Evolutionary conservation across 1,140 invertebrate species (phyloP), one percentile per base, ranked within the genome.

Genomic region (Oreohelix idahoensis): DNA sequence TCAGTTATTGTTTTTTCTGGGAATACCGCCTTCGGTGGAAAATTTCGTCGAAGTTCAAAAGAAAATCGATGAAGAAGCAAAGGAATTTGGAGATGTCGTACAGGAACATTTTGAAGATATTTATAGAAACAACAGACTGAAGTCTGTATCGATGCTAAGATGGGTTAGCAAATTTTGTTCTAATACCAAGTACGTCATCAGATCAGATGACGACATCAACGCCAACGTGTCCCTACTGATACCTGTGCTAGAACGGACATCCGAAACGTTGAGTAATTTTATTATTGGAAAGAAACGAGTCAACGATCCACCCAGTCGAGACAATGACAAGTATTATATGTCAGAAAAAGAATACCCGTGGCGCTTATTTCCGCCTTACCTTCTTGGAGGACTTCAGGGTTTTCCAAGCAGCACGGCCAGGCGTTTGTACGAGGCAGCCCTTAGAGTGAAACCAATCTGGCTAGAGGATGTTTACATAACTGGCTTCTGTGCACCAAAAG

Each of bases 181-280:
- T 15, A 29, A 80, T 29, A 45, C 63, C 26, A 36, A 49, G 26
- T 70, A 69, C 38, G 26, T 80, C 20, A 29, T 80, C 10, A 69
- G 63, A 53, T 39, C 58, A n/a, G 78, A 80, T n/a, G 78, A 80
- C 39, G 78, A 80, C 63, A 63, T 80, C 53, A 69, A 17, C 35
- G 29, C 69, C 35, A 70, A 70, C 32, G n/a, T 70, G 0, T 20
- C 58, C 17, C 2, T 20, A 0, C 0, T 70, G 1, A 13, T 80
- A 11, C 26, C 39, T 4, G 39, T 35, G 17, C 26, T 53, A 45
- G 1, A 29, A 45, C 26, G 42, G 4, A 53, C 38, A 13, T 36
- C 20, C 10, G 23, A n/a, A 15, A 76, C 1, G 10, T 35, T n/a
- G 17, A 23, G 13, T 17, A 42, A 76, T 26, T 76, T 76, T 76